These are phyloP conservation scores for Vanessa cardui DNA, from an alignment of 2,888 invertebrate species.

Conservation along the genomic window DNA sequence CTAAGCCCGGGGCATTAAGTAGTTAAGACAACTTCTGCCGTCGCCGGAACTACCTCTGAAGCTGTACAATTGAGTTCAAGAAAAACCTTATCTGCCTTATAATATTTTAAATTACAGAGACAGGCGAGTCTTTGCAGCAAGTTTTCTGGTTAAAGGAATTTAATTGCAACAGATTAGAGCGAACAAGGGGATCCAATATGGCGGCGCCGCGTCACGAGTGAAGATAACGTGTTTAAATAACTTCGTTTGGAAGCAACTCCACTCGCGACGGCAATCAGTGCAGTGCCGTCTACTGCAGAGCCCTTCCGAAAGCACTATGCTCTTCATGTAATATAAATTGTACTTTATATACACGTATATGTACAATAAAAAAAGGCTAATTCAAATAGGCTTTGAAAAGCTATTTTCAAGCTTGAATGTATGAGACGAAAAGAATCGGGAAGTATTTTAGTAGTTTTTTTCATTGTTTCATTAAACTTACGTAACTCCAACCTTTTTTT, in stretches of 20 bases:
- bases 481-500: too few relatives aligned
- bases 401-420: too few relatives aligned
- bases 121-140: not conserved
- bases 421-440: too few relatives aligned
- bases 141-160: not conserved
- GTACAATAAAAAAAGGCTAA: too few relatives aligned
- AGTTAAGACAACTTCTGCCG: conserved; percentile 22
- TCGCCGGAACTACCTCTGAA: conserved; percentile 17
- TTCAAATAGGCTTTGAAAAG: too few relatives aligned
- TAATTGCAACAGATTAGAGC: not conserved
- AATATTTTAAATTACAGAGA: conserved; percentile 5
- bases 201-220: not conserved
- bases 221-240: not conserved
- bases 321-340: not conserved
- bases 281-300: not conserved
- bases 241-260: not conserved
- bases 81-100: conserved; percentile 9
- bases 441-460: too few relatives aligned
- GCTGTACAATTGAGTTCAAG: conserved; percentile 15
- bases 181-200: not conserved
- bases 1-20: conserved; percentile 28
- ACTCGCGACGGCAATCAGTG: not conserved
- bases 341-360: too few relatives aligned
- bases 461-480: too few relatives aligned
- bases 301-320: not conserved